Conservation (phyloP, 2,797 vertebrate species). For the Hylomyscus alleni region DNA sequence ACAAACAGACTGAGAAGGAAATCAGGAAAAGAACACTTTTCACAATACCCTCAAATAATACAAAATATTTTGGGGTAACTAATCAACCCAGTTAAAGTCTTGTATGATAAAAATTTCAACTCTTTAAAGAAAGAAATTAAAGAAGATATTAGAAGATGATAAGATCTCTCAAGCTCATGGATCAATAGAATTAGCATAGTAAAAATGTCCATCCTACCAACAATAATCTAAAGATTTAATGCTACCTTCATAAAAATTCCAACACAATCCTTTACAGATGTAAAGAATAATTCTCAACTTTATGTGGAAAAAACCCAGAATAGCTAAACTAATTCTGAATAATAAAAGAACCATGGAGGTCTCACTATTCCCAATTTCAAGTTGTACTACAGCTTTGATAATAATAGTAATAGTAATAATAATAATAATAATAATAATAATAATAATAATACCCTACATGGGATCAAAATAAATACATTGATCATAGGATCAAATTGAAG, state of each 20-base stretch:
- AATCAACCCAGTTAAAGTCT: no score
- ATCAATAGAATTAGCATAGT: no score
- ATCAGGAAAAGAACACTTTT: no score
- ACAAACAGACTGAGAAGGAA: no score
- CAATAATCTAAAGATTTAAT: background rate
- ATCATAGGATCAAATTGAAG: background rate
- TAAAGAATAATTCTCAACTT: background rate
- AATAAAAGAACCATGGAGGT: background rate
- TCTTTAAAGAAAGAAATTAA: no score
- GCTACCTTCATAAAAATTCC: background rate
- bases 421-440: no score
- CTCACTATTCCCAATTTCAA: background rate
- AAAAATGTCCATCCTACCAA: background rate
- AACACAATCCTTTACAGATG: background rate
- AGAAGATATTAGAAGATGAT: no score
- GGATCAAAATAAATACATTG: background rate
- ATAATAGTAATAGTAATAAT: background rate
- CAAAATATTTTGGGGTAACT: no score
- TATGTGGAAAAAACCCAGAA: background rate
- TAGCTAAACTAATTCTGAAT: background rate
- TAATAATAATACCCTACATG: no score
- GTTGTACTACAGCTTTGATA: background rate
- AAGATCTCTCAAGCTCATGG: no score
- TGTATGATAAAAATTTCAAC: no score
- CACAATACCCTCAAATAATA: no score